Base-by-base conservation (phyloP, 2,888 invertebrate genomes). In the Epinotia bilunana region DNA sequence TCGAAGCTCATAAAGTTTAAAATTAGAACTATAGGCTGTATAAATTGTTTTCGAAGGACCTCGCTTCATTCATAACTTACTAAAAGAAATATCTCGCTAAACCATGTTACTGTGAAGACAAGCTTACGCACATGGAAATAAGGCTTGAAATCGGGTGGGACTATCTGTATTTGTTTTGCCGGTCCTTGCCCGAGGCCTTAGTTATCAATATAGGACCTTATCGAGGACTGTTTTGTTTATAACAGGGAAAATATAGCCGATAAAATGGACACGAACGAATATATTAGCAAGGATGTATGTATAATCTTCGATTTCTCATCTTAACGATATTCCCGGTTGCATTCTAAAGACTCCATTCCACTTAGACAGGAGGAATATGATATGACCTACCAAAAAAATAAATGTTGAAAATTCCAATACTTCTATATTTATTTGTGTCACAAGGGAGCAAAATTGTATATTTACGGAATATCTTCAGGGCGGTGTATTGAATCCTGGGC, bases 111-210 rank as follows among this genome's bases (percentile, higher is more conserved):
- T 63, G 63, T 12, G 43, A 20, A 20, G 11, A 20, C 13, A 16
- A 64, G 7, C 64, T 16, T 49, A 23, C n/a, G 0, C 2, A 0
- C 2, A 64, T 23, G 12, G 23, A 49, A n/a, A 28, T 49, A 64
- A 16, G 20, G 16, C 9, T 49, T 46, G 7, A 64, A 49, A 23
- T 11, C 12, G 7, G 0, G 4, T 46, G n/a, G 18, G 16, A 33
- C 16, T 18, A n/a, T n/a, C 9, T 46, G 7, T n/a, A 53, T 53
- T 53, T n/a, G 63, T 46, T 18, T 49, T 7, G 49, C 13, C 46
- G 64, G 23, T 49, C 64, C 20, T 64, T 11, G 49, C 64, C 49
- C 16, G 49, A 23, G 64, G 64, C 23, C 46, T 63, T 20, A 20
- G 46, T 46, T 63, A 63, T 63, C 43, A 63, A 46, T 23, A 46